These are phyloP conservation scores for Tonatia bakeri DNA, from an alignment of 2,113 vertebrate species.

Conservation along the genomic window DNA sequence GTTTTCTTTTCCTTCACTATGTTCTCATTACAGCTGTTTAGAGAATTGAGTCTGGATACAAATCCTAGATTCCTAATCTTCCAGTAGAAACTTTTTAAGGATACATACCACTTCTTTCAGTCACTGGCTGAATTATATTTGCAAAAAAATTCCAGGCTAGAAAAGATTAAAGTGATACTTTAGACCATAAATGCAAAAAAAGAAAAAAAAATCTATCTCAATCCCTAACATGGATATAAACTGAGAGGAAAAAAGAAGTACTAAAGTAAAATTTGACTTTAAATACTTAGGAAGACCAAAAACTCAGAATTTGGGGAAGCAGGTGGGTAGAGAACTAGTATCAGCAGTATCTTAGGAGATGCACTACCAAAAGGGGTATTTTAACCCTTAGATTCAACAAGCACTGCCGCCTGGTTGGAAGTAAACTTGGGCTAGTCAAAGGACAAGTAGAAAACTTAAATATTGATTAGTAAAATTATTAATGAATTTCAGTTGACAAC, in stretches of 20 bases:
- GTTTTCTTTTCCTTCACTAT: slow-evolving; percentile 50
- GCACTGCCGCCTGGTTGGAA: neutral
- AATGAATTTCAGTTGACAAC: neutral
- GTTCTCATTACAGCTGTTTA: slow-evolving; percentile 34
- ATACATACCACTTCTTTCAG: neutral
- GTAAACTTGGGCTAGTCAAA: neutral
- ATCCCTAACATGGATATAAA: neutral
- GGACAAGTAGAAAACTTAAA: slow-evolving; percentile 1
- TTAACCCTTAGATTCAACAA: neutral
- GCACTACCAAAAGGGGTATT: neutral
- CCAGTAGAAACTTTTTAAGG: neutral
- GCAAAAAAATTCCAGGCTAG: neutral
- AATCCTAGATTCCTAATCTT: slow-evolving; percentile 21
- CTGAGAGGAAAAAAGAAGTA: neutral
- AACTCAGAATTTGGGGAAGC: neutral
- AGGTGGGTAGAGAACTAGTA: neutral
- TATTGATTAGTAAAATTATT: neutral
- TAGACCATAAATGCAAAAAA: neutral
- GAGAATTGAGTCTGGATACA: neutral
- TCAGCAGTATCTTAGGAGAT: neutral
- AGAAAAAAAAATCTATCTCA: neutral
- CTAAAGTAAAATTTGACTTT: neutral
- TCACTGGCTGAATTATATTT: neutral
- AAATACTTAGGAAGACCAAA: neutral
- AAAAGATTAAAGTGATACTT: slow-evolving; percentile 48